Evolutionary conservation across 2,797 vertebrate genomes (phyloP), one percentile per base, ranked within the genome.

Genomic region (Argentina silus): DNA sequence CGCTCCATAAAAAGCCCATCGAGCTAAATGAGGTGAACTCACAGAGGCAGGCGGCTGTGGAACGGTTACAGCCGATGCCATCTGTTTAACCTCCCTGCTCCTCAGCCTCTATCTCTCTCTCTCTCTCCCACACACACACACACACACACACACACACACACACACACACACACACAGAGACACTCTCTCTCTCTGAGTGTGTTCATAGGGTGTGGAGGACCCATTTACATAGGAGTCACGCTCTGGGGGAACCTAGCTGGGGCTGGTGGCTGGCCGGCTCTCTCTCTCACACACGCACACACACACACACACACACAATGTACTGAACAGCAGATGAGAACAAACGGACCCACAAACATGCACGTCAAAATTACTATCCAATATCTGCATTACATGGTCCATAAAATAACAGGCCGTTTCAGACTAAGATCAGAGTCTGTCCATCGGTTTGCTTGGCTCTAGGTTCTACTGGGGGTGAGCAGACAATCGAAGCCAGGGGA

Each of bases 61-160:
- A 77, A 84, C 82, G 47, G 83, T 85, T 85, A 87, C 86, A 88
- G 82, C 82, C 60, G 15, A 82, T 80, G 71, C 90, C 90, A 90
- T 90, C 90, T 91, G 90, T 86, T 92, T 91, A 90, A 90, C 88
- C 86, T 86, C 83, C 76, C 81, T 71, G 59, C 81, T 85, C 82
- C 81, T 82, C 69, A 47, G 72, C 23, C 21, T 69, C 76, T 69
- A 78, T 69, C 27, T 36, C 27, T 4, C 1, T 14, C 21, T 69
- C 76, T 69, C 78, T 69, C 27, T 36, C 27, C 27, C 1, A 62
- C 21, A 67, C 66, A 55, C 51, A 43, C 48, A 67, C 27, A 67
- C 27, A 36, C 27, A 36, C 27, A 36, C 27, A 36, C 27, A 36
- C 27, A 4, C 27, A 36, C 27, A 36, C 27, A 36, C 27, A 36